A percentile compares a stretch with the other conserved stretches of the same genome.
These are phyloP conservation scores for Ethmia dodecea DNA, from an alignment of 2,888 invertebrate genomes.

Conservation along the genomic window DNA sequence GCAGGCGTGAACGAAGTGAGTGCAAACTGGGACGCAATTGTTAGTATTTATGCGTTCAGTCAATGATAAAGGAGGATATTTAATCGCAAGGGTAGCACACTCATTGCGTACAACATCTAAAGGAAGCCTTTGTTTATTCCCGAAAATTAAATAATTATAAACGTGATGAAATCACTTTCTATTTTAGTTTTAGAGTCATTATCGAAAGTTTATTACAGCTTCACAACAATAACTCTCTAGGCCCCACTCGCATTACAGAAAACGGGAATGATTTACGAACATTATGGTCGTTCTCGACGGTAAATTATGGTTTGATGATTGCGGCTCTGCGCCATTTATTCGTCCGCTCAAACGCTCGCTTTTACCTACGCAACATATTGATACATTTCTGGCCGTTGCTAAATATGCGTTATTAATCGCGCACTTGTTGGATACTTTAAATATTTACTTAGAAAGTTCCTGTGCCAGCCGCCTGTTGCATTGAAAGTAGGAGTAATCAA, in stretches of 20 bases:
- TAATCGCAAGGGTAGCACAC: not conserved
- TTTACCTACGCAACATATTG: slow-evolving; percentile 10
- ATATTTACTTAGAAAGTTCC: slow-evolving; percentile 10
- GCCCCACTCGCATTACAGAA: slow-evolving; percentile 15
- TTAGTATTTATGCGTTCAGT: slow-evolving; percentile 10
- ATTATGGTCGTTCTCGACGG: slow-evolving; percentile 21
- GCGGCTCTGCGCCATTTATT: slow-evolving; percentile 10
- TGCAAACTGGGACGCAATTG: slow-evolving; percentile 14
- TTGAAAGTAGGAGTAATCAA: slow-evolving; percentile 1
- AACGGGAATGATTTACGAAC: slow-evolving; percentile 27
- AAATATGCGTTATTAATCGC: slow-evolving; percentile 9
- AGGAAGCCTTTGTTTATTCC: too few species aligned
- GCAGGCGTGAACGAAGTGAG: slow-evolving; percentile 4
- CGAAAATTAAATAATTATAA: too few species aligned
- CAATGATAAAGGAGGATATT: slow-evolving; percentile 5
- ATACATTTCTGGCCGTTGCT: slow-evolving; percentile 11
- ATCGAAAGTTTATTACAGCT: not conserved
- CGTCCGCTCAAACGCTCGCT: slow-evolving; percentile 9
- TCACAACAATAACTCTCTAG: not conserved
- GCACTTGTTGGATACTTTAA: slow-evolving; percentile 8
- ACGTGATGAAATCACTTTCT: too few species aligned
- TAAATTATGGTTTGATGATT: slow-evolving; percentile 21
- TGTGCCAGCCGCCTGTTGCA: slow-evolving; percentile 1
- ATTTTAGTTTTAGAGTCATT: too few species aligned
- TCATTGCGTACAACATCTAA: too few species aligned